A percentile compares a stretch with the other conserved stretches of the same genome.
phyloP scores from a whole-genome alignment of 2,888 invertebrate genomes.

The Tipula helvola region DNA sequence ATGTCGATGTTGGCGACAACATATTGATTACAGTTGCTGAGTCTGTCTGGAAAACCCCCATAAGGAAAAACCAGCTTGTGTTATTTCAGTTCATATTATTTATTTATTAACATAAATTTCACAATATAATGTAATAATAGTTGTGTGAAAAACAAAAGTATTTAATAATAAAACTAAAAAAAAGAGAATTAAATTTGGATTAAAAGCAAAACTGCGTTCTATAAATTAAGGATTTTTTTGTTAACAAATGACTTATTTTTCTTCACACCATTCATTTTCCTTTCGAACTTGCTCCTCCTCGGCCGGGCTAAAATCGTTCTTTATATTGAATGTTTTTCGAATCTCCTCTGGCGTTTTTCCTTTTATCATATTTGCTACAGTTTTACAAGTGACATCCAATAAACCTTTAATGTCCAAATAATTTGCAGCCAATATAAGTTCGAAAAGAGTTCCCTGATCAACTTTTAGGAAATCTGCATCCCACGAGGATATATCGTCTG shows the following conservation, averaged over 20 bases:
- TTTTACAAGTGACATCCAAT: slow-evolving; percentile 95
- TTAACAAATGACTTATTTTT: slow-evolving; percentile 48
- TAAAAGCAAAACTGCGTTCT: background rate
- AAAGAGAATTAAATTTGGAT: background rate
- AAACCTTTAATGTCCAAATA: slow-evolving; percentile 93
- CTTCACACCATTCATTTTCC: slow-evolving; percentile 91
- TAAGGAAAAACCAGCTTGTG: background rate
- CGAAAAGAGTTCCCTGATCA: slow-evolving; percentile 92
- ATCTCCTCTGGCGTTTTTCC: slow-evolving; percentile 97
- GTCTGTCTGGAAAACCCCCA: background rate
- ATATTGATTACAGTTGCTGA: too few species aligned
- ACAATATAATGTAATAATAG: background rate
- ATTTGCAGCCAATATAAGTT: slow-evolving; percentile 92
- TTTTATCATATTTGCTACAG: slow-evolving; percentile 97
- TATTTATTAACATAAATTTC: background rate
- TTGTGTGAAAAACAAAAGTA: background rate
- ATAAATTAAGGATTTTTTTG: background rate
- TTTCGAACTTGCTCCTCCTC: slow-evolving; percentile 98
- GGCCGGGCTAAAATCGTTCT: slow-evolving; percentile 89
- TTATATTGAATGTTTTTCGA: slow-evolving; percentile 92
- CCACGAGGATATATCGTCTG: slow-evolving; percentile 98
- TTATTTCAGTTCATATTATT: background rate
- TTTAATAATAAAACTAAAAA: background rate
- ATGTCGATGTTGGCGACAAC: too few species aligned
- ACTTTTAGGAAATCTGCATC: slow-evolving; percentile 98